These are phyloP conservation scores for Paramormyrops kingsleyae DNA, from an alignment of 2,113 vertebrate species.

Conservation along the genomic window DNA sequence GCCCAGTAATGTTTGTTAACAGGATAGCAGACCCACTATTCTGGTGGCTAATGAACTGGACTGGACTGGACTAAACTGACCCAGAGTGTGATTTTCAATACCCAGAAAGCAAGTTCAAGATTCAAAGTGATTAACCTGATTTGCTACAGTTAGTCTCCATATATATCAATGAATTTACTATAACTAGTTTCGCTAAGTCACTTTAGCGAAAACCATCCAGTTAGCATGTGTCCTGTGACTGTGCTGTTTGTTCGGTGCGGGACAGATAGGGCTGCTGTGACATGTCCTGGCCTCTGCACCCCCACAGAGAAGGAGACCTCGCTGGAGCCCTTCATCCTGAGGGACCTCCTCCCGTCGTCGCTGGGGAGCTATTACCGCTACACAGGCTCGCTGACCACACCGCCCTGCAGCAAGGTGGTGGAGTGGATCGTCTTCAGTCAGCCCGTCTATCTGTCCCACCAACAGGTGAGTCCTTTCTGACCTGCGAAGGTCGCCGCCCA, in stretches of 20 bases:
- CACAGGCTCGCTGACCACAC: constrained; percentile 86
- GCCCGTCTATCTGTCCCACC: constrained; percentile 84
- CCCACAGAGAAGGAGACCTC: constrained; percentile 90
- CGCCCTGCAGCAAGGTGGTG: constrained; percentile 89
- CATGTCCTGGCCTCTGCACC: background rate
- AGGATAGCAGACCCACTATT: background rate
- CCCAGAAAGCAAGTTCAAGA: background rate
- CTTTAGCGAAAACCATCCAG: background rate
- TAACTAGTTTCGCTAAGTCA: background rate
- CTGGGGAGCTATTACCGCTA: constrained; percentile 92
- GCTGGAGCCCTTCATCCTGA: constrained; percentile 87
- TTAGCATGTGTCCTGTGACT: background rate
- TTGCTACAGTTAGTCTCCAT: background rate
- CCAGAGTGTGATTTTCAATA: background rate
- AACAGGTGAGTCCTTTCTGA: constrained; percentile 66
- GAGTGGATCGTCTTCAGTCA: constrained; percentile 91
- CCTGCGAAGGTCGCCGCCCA: background rate
- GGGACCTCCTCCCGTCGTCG: constrained; percentile 77
- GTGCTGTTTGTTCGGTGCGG: background rate
- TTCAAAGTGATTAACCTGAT: background rate
- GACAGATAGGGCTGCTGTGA: background rate
- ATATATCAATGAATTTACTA: background rate
- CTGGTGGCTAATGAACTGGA: background rate
- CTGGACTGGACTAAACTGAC: background rate
- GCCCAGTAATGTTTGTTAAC: background rate